Conservation (phyloP, 2,888 invertebrate genomes). For the Belgica antarctica region DNA sequence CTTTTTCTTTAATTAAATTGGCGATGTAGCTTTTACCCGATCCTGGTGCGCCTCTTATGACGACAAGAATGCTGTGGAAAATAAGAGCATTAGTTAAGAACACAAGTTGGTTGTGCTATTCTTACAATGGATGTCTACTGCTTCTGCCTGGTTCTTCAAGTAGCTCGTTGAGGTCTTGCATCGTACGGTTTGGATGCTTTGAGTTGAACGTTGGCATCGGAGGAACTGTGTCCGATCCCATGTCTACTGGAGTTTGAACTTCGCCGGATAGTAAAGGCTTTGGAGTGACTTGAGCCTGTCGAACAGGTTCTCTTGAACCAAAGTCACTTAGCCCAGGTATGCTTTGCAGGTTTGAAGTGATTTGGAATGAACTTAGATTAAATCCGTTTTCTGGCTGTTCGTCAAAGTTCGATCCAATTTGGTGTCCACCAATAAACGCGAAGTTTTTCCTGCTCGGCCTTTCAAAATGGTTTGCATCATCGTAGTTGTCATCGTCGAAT, state of each 20-base stretch:
- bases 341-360: not conserved
- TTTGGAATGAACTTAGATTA: not conserved
- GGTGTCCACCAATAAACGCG: no score
- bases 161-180: not conserved
- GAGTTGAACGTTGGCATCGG: not conserved
- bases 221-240: not conserved
- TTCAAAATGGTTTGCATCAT: not conserved
- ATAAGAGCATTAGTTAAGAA: no score
- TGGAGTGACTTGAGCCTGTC: not conserved
- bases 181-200: no score
- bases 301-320: not conserved
- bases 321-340: not conserved
- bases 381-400: not conserved
- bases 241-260: not conserved
- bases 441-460: no score
- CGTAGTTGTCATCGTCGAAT: not conserved
- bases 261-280: no score
- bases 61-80: constrained; percentile 69
- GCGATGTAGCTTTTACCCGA: constrained; percentile 91
- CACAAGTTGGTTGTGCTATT: not conserved
- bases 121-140: not conserved
- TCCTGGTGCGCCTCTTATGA: constrained; percentile 89
- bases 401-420: no score
- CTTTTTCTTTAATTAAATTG: constrained; percentile 78
- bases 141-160: not conserved